A percentile compares a stretch with the other conserved stretches of the same genome.
Conservation (phyloP, 2,888 invertebrate species). For the Epistrophe grossulariae region DNA sequence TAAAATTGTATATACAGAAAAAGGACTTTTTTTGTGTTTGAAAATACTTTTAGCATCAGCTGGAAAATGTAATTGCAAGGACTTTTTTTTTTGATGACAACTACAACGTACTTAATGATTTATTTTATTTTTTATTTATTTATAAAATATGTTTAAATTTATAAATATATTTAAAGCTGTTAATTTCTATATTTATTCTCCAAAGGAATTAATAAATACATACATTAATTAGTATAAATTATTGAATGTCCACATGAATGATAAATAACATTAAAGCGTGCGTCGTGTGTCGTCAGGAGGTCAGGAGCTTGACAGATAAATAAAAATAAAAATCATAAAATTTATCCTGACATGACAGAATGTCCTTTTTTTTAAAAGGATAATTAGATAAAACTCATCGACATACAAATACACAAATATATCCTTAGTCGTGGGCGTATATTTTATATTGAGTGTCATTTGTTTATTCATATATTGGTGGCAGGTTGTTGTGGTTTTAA, state of each 20-base stretch:
- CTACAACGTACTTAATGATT: not conserved
- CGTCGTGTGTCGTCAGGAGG: no score
- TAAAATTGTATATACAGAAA: not conserved
- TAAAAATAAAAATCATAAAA: not conserved
- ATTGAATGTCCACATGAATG: slow-evolving; percentile 25
- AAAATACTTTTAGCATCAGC: slow-evolving; percentile 1
- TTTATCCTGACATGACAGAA: slow-evolving; percentile 43
- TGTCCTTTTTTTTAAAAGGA: slow-evolving; percentile 47
- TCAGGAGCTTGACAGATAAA: not conserved
- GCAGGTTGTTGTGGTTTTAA: slow-evolving; percentile 28
- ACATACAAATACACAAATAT: slow-evolving; percentile 22
- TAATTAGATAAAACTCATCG: slow-evolving; percentile 65
- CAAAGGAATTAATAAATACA: no score
- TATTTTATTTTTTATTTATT: not conserved
- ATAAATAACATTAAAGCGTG: not conserved
- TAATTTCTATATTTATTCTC: no score
- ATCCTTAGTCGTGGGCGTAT: not conserved
- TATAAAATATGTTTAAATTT: no score
- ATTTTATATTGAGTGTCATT: not conserved
- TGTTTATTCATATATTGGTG: slow-evolving; percentile 8
- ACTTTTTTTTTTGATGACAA: not conserved
- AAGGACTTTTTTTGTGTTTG: not conserved
- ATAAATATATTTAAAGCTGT: no score
- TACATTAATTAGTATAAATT: slow-evolving; percentile 17
- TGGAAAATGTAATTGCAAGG: slow-evolving; percentile 5